Evolutionary conservation across 2,888 invertebrate species (phyloP), one percentile per base, ranked within the genome.

Genomic region (Zaprionus bogoriensis): DNA sequence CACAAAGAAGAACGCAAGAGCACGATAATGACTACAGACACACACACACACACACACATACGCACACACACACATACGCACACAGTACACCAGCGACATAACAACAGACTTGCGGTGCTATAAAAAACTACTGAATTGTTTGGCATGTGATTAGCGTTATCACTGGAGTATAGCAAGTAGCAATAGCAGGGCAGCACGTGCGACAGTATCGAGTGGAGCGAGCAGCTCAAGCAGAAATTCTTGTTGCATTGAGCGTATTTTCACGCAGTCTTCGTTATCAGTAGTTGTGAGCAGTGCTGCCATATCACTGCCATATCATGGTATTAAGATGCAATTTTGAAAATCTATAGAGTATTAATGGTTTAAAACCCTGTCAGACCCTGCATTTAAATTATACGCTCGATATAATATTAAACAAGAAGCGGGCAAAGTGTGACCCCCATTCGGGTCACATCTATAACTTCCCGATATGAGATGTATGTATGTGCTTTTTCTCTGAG

Each of bases 21-120:
- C 10, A 19, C 10, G 32, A 58, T 41, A 54, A 41, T 36, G 7
- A n/a, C 7, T 10, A 47, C 47, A 25, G n/a, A 41, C 20, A n/a
- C n/a, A 22, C 6, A n/a, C 22, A 14, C 32, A 32, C 32, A 32
- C n/a, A 14, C n/a, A 4, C 10, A 28, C 4, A 4, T n/a, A 30
- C 30, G 12, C 4, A n/a, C 12, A n/a, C 30, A 30, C 4, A n/a
- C 12, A 30, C 30, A 30, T 10, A 30, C 30, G 12, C 30, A 30
- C n/a, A n/a, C n/a, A n/a, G n/a, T n/a, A n/a, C n/a, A n/a, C n/a
- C n/a, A n/a, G 10, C 10, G 30, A 30, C 12, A 14, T 17, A 36
- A 2, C 32, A 36, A 17, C 17, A 36, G 17, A 17, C 14, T 36
- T 36, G 32, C 32, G 27, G 27, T 27, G 10, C 27, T 32, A 12